Conservation (phyloP, 1,140 invertebrate species). For the Schlechtendalia chinensis region DNA sequence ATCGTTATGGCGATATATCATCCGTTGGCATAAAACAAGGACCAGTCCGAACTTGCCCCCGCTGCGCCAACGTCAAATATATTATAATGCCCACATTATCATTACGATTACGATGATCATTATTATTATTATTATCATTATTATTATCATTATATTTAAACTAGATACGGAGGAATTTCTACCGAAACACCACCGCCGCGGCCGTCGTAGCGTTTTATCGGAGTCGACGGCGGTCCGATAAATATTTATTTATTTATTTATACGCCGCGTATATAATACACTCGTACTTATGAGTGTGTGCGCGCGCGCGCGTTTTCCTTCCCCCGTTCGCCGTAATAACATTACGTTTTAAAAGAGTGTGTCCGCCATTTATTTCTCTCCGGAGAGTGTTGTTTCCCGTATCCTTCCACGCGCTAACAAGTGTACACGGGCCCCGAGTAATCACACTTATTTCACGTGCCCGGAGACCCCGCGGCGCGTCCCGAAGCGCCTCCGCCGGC, state of each 20-base stretch:
- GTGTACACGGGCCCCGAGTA: slow-evolving; percentile 15
- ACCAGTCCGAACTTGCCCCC: slow-evolving; percentile 48
- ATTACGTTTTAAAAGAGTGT: slow-evolving; percentile 29
- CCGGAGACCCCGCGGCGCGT: slow-evolving; percentile 18
- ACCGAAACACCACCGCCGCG: neutral
- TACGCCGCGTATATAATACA: neutral
- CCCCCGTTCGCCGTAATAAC: neutral
- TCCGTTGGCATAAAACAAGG: slow-evolving; percentile 49
- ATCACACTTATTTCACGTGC: slow-evolving; percentile 35
- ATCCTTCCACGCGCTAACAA: slow-evolving; percentile 1
- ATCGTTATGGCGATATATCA: slow-evolving; percentile 48
- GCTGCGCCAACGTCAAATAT: slow-evolving; percentile 49
- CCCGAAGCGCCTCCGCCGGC: slow-evolving; percentile 12
- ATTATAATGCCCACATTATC: slow-evolving; percentile 49
- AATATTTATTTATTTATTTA: slow-evolving; percentile 36
- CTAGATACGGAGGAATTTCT: slow-evolving; percentile 32
- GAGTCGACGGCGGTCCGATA: slow-evolving; percentile 1
- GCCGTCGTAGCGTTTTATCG: neutral
- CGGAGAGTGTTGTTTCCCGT: too few relatives aligned
- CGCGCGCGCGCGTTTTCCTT: neutral
- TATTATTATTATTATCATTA: slow-evolving; percentile 32
- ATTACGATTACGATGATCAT: slow-evolving; percentile 43
- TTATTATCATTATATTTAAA: slow-evolving; percentile 46
- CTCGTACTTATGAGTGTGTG: too few relatives aligned
- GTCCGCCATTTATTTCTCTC: slow-evolving; percentile 15